A percentile compares a stretch with the other conserved stretches of the same genome.
Conservation (phyloP, 2,113 vertebrate genomes). For the Phrynosoma blainvillii region DNA sequence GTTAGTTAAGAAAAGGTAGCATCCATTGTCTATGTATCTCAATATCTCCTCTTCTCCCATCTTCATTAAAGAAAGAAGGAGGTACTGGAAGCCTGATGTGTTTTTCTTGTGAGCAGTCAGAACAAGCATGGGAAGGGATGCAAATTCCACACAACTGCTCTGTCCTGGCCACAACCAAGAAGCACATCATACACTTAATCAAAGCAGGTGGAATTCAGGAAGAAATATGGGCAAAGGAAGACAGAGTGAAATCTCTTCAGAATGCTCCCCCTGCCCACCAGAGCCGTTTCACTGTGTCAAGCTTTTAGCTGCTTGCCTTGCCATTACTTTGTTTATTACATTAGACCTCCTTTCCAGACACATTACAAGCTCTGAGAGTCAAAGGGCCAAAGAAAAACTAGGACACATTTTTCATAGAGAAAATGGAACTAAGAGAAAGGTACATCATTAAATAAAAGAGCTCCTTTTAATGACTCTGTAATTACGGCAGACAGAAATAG, state of each 20-base stretch:
- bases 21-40: too few relatives aligned
- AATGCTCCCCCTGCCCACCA: background rate
- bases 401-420: background rate
- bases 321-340: background rate
- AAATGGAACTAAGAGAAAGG: conserved; percentile 9
- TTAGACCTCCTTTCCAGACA: background rate
- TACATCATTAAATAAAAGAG: conserved; percentile 29
- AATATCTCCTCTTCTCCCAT: too few relatives aligned
- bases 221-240: background rate
- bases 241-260: background rate
- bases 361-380: conserved; percentile 12
- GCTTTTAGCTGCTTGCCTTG: conserved; percentile 5
- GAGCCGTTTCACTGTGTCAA: background rate
- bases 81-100: too few relatives aligned
- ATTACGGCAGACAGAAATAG: conserved; percentile 19
- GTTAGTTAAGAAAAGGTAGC: background rate
- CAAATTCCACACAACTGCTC: too few relatives aligned
- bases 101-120: too few relatives aligned
- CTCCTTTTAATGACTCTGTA: conserved; percentile 23
- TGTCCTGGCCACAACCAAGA: too few relatives aligned
- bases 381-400: conserved; percentile 28
- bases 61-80: too few relatives aligned
- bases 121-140: too few relatives aligned
- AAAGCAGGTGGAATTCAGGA: too few relatives aligned
- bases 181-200: too few relatives aligned